phyloP scores from a whole-genome alignment of 1,140 invertebrate genomes.

The Mizuhopecten yessoensis region DNA sequence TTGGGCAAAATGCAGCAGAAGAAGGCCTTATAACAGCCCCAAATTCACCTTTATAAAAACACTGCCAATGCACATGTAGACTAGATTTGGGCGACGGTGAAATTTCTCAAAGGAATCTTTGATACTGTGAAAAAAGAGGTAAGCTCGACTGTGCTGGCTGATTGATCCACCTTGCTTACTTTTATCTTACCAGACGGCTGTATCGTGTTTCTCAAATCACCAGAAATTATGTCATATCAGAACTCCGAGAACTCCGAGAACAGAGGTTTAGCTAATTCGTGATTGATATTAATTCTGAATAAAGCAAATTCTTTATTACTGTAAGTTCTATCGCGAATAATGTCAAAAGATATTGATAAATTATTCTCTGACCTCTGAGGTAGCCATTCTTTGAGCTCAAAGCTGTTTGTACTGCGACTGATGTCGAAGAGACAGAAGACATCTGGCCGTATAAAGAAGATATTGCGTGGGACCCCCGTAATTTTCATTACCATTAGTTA shows the following conservation, averaged over 20 bases:
- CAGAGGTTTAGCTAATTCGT: background rate
- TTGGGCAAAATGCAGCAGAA: too few relatives aligned
- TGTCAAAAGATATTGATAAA: slow-evolving; percentile 7
- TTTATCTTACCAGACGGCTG: background rate
- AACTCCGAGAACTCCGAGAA: background rate
- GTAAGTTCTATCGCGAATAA: background rate
- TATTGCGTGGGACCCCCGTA: background rate
- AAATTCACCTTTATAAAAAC: too few relatives aligned
- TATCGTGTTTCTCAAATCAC: background rate
- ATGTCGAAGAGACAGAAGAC: background rate
- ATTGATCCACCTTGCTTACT: background rate
- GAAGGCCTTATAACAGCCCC: too few relatives aligned
- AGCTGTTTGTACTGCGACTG: background rate
- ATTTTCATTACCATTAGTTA: background rate
- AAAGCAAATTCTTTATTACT: background rate
- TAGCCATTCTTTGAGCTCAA: slow-evolving; percentile 20
- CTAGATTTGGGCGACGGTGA: background rate
- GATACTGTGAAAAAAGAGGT: background rate
- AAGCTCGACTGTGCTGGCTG: background rate
- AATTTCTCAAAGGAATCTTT: background rate
- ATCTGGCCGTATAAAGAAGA: too few relatives aligned
- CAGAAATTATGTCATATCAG: background rate
- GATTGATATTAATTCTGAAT: background rate
- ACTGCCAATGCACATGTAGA: background rate
- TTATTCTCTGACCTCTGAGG: background rate